These are phyloP conservation scores for Orientallactaga bullata DNA, from an alignment of 2,113 vertebrate genomes.

Conservation along the genomic window DNA sequence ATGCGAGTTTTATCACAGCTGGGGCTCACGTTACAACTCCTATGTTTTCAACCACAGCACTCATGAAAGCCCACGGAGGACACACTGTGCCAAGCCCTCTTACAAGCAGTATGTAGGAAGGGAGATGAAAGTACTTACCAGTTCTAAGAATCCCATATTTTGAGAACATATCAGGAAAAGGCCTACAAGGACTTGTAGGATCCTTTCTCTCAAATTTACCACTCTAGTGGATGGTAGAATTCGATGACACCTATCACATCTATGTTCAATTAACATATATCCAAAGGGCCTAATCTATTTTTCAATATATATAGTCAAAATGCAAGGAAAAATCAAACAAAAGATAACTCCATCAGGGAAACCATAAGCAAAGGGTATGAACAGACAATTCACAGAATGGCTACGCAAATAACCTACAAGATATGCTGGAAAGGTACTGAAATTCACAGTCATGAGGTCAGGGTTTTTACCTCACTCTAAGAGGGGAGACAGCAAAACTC, in stretches of 20 bases:
- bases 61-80: background rate
- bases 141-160: background rate
- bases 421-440: background rate
- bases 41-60: background rate
- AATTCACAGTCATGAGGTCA: background rate
- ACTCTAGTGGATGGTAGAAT: background rate
- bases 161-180: background rate
- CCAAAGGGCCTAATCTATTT: background rate
- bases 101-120: background rate
- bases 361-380: background rate
- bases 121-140: background rate
- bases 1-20: constrained; percentile 42
- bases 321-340: background rate
- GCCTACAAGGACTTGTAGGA: background rate
- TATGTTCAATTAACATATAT: background rate
- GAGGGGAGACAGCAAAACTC: background rate
- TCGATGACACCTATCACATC: background rate
- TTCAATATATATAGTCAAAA: constrained; percentile 37
- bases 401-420: background rate
- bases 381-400: background rate
- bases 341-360: background rate
- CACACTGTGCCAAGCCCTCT: background rate
- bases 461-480: background rate
- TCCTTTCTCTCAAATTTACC: background rate
- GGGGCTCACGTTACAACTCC: background rate